These are phyloP conservation scores for Chroicocephalus ridibundus DNA, from an alignment of 2,113 vertebrate species.

Conservation along the genomic window DNA sequence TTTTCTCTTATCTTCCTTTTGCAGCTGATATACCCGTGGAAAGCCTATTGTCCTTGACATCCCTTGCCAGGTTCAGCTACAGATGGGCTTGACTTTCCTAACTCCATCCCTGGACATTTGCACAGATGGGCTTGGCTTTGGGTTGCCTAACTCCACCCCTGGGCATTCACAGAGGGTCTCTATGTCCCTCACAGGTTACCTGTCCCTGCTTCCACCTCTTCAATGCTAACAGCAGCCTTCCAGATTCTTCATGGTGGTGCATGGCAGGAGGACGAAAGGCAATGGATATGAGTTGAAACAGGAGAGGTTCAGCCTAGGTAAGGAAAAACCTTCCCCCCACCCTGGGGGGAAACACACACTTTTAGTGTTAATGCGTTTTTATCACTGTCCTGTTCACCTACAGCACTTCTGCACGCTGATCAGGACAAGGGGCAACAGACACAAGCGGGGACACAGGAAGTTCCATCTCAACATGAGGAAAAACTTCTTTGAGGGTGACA, in stretches of 20 bases:
- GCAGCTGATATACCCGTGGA: background rate
- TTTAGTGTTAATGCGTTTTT: background rate
- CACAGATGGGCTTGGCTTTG: background rate
- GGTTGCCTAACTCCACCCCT: background rate
- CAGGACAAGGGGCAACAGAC: background rate
- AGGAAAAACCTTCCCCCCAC: background rate
- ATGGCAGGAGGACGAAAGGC: background rate
- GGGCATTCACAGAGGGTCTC: background rate
- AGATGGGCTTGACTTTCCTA: background rate
- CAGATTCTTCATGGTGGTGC: background rate
- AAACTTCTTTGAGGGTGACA: background rate
- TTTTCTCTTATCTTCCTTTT: background rate
- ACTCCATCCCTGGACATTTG: background rate
- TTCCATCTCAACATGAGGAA: background rate
- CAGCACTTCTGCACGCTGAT: rapidly evolving
- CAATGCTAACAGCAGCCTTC: background rate
- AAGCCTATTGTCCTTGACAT: background rate
- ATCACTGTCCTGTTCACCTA: background rate
- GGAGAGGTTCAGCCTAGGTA: background rate
- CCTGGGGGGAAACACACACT: rapidly evolving
- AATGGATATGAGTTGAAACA: background rate
- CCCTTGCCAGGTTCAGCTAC: background rate
- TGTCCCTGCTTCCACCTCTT: background rate
- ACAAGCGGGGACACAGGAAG: background rate
- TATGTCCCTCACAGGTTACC: background rate